Evolutionary conservation across 2,888 invertebrate species (phyloP), one percentile per base, ranked within the genome.

Genomic region (Tribolium freemani): DNA sequence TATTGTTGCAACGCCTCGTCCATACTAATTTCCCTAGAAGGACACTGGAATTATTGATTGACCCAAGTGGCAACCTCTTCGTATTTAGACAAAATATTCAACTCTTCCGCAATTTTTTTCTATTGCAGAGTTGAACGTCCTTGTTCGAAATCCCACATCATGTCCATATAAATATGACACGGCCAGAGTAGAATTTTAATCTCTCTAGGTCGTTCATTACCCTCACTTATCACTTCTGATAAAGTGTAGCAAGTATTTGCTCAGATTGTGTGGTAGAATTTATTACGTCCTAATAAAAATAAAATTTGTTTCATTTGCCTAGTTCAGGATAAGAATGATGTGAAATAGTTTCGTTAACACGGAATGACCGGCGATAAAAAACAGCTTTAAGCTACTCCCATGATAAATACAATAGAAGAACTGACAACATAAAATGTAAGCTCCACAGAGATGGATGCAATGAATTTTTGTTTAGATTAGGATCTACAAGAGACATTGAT

Each of bases 141-240:
- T 50, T 68, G 48, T 50, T 16, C 57, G n/a, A 57, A 57, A 51
- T 50, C 30, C 21, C n/a, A 21, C 44, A 58, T 46, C 46, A 21
- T 44, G 10, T 31, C 30, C 51, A 11, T 16, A 51, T 30, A 50
- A 38, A 50, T 54, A 13, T 11, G 30, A 64, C 38, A 66, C 46
- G 56, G n/a, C 45, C 63, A 20, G 20, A 38, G 20, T 51, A 63
- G 38, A 66, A 66, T 66, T 64, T 48, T 67, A 67, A 67, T 69
- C 51, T 69, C 60, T 69, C 60, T 69, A 58, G 69, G 69, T 69
- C 69, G 69, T 69, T 69, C 60, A 69, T 60, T 69, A 50, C 53
- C 60, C 69, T 56, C 54, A 26, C 16, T 69, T 60, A 60, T 69
- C 60, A 69, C 11, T 21, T 11, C n/a, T 60, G 60, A 69, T 69